Evolutionary conservation across 1,140 invertebrate species (phyloP).

Genomic region (Chrysopa pallens): DNA sequence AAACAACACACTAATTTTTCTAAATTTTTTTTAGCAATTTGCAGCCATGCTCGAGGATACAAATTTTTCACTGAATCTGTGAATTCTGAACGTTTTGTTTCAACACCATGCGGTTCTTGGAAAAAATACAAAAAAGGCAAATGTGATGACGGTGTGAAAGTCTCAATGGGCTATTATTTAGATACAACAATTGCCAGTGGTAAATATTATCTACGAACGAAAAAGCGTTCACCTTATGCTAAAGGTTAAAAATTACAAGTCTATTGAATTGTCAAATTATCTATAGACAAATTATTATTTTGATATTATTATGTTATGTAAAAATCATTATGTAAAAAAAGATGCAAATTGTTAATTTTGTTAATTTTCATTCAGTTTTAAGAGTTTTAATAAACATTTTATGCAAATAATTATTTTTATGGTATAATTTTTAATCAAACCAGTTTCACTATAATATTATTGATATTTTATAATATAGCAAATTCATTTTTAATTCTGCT

Average conservation of each 20-base stretch:
- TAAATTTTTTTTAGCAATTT: constrained; percentile 15
- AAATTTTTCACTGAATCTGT: constrained; percentile 31
- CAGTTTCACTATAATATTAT: too few species aligned
- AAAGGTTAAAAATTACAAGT: neutral
- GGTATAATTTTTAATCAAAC: too few species aligned
- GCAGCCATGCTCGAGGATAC: constrained; percentile 25
- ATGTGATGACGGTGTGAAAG: constrained; percentile 11
- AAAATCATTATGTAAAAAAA: too few species aligned
- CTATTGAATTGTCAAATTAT: neutral
- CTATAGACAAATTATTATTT: too few species aligned
- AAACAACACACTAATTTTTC: neutral
- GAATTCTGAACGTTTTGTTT: constrained; percentile 18
- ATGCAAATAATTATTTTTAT: too few species aligned
- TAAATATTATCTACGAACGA: constrained; percentile 18
- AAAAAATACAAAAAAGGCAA: constrained; percentile 15
- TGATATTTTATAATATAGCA: too few species aligned
- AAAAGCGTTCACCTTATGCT: constrained; percentile 1
- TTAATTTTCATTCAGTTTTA: too few species aligned
- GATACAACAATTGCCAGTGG: constrained; percentile 8
- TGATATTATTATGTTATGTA: too few species aligned
- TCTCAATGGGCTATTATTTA: constrained; percentile 18
- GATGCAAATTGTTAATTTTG: too few species aligned
- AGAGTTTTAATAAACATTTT: too few species aligned
- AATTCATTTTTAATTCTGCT: too few species aligned
- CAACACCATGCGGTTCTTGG: constrained; percentile 20